Conservation (phyloP, 2,888 invertebrate species). For the Polymixis flavicincta region DNA sequence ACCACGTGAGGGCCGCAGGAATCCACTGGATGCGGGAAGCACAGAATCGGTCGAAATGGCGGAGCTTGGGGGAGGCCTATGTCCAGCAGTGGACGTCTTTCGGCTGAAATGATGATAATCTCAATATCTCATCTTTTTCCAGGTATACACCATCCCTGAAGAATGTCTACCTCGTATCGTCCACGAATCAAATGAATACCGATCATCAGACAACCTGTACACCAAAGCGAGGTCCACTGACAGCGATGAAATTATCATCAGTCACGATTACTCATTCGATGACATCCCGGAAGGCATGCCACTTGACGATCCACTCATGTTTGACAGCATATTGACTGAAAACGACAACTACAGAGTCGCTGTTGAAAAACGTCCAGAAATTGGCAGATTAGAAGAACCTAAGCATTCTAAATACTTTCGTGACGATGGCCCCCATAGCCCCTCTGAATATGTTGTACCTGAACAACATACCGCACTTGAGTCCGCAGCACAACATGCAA, state of each 20-base stretch:
- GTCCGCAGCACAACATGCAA: neutral
- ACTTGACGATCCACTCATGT: conserved; percentile 82
- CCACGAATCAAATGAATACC: conserved; percentile 75
- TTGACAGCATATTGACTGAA: conserved; percentile 77
- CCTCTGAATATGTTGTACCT: neutral
- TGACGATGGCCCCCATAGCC: neutral
- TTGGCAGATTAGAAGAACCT: conserved; percentile 31
- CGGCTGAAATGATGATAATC: no score
- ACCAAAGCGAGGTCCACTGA: conserved; percentile 80
- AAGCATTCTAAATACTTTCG: neutral
- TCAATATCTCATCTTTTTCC: conserved; percentile 50
- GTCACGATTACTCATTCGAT: conserved; percentile 82
- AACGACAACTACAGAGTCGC: conserved; percentile 57
- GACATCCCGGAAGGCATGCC: conserved; percentile 86
- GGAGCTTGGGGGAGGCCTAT: no score
- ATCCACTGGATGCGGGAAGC: no score
- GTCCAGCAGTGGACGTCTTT: no score
- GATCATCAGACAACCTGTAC: conserved; percentile 81
- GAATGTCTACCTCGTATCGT: conserved; percentile 82
- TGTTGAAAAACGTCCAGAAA: conserved; percentile 40
- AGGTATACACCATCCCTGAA: conserved; percentile 87
- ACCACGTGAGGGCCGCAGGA: no score
- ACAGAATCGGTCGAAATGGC: no score
- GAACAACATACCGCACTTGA: conserved; percentile 2
- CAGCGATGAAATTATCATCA: conserved; percentile 81